Percentiles rank a stretch among this genome's conserved stretches.
Conservation (phyloP, 2,888 invertebrate genomes). For the Andrena bucephala region DNA sequence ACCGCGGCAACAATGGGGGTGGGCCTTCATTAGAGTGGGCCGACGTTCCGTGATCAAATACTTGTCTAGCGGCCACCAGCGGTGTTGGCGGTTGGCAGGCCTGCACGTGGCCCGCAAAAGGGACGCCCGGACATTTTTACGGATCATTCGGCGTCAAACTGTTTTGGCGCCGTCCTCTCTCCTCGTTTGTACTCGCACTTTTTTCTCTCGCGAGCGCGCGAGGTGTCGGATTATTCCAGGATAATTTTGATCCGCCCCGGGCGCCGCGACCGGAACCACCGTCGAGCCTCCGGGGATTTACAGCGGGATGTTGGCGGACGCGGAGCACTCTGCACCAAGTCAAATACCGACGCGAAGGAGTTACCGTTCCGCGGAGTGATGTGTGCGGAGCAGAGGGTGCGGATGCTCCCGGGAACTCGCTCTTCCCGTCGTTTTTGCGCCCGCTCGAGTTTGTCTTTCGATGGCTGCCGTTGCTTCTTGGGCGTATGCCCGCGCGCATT, state of each 20-base stretch:
- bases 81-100: slow-evolving; percentile 54
- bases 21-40: slow-evolving; percentile 79
- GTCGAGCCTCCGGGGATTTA: slow-evolving; percentile 30
- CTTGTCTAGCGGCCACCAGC: slow-evolving; percentile 67
- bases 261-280: slow-evolving; percentile 47
- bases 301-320: slow-evolving; percentile 38
- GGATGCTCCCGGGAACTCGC: slow-evolving; percentile 11
- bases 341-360: slow-evolving; percentile 63
- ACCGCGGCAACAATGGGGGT: slow-evolving; percentile 79
- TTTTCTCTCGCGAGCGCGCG: neutral
- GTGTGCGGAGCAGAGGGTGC: slow-evolving; percentile 21
- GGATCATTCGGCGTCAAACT: slow-evolving; percentile 62
- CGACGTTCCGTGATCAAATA: slow-evolving; percentile 70
- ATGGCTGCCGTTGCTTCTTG: slow-evolving; percentile 1
- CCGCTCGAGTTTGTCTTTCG: slow-evolving; percentile 50
- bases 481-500: neutral
- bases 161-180: slow-evolving; percentile 44
- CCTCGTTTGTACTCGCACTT: neutral
- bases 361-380: slow-evolving; percentile 50
- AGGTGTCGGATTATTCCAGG: slow-evolving; percentile 38
- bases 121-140: slow-evolving; percentile 49
- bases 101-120: slow-evolving; percentile 1
- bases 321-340: slow-evolving; percentile 60
- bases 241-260: slow-evolving; percentile 62
- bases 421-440: slow-evolving; percentile 29